Evolutionary conservation across 2,888 invertebrate species (phyloP), one percentile per base, ranked within the genome.

Genomic region (Drosophila diplacantha): DNA sequence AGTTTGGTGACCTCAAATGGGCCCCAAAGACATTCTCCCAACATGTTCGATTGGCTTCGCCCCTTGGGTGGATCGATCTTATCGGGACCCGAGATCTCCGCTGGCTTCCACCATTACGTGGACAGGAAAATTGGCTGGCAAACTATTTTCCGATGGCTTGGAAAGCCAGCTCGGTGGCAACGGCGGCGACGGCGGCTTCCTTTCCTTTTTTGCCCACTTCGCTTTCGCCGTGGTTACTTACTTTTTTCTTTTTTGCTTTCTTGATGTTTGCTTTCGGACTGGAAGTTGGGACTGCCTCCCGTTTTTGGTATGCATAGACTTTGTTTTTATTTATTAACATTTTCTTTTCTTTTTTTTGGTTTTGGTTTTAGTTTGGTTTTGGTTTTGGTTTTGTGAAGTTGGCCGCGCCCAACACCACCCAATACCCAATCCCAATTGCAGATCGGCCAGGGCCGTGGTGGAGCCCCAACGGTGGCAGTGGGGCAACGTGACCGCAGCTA

Each of bases 401-500:
- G 44, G 60, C 44, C 57, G 55, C 61, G 49, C 59, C 65, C 57
- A 57, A 50, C 22, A 22, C 22, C 22, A 26, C 16, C 12, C 18
- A 46, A 20, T 46, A 26, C 16, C 12, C 18, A 46, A 20, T 46
- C 59, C 65, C 53, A 52, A 50, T 18, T 34, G 53, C 61, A 60
- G 54, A 55, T 56, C 69, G 61, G 22, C 11, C 51, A 16, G 37
- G 51, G 68, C 38, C 58, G 44, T 20, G 50, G 39, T 20, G 50
- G 38, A 16, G 35, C 16, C 1, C 20, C 9, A 34, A 51, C 51
- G n/a, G 53, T 43, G 53, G 59, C 32, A 51, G 29, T 53, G 64
- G 56, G 44, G 54, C 62, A 71, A 71, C 66, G 72, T 76, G 78
- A 78, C 78, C 78, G 69, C 78, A 82, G 76, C 69, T 80, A 80